phyloP scores from a whole-genome alignment of 2,888 invertebrate species.

The Atethmia centrago region DNA sequence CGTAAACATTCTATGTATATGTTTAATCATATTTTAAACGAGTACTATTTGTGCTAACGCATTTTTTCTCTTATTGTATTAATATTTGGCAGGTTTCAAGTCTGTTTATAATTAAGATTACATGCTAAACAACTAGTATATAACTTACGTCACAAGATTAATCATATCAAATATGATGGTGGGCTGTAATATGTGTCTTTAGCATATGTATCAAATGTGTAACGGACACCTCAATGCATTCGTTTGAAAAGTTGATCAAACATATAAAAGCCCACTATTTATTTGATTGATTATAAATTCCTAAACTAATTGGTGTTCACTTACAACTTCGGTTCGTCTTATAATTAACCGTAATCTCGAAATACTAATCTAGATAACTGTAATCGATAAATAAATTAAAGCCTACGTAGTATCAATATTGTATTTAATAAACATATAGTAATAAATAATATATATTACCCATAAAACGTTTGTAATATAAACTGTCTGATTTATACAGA shows the following conservation, averaged over 20 bases:
- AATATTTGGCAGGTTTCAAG: slow-evolving; percentile 86
- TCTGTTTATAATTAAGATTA: slow-evolving; percentile 70
- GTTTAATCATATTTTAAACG: slow-evolving; percentile 56
- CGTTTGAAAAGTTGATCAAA: slow-evolving; percentile 31
- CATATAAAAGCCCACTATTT: slow-evolving; percentile 47
- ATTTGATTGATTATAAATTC: slow-evolving; percentile 48
- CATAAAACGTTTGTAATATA: slow-evolving; percentile 47
- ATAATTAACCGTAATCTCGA: slow-evolving; percentile 59
- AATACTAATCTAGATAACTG: slow-evolving; percentile 54
- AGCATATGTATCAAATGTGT: slow-evolving; percentile 11
- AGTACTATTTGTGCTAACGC: slow-evolving; percentile 72
- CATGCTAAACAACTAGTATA: slow-evolving; percentile 55
- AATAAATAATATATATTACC: slow-evolving; percentile 64
- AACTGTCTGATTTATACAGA: slow-evolving; percentile 47
- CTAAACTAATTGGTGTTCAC: slow-evolving; percentile 81
- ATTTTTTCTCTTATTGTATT: slow-evolving; percentile 76
- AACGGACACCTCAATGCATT: slow-evolving; percentile 2
- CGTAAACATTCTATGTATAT: slow-evolving; percentile 48
- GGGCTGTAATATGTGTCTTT: slow-evolving; percentile 32
- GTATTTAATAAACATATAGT: slow-evolving; percentile 55
- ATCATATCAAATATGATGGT: slow-evolving; percentile 45
- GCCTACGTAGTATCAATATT: slow-evolving; percentile 63
- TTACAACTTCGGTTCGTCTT: slow-evolving; percentile 72
- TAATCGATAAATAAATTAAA: slow-evolving; percentile 66
- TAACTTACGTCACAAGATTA: slow-evolving; percentile 47